Base-by-base conservation (phyloP, 2,797 vertebrate species). In the Champsocephalus esox region DNA sequence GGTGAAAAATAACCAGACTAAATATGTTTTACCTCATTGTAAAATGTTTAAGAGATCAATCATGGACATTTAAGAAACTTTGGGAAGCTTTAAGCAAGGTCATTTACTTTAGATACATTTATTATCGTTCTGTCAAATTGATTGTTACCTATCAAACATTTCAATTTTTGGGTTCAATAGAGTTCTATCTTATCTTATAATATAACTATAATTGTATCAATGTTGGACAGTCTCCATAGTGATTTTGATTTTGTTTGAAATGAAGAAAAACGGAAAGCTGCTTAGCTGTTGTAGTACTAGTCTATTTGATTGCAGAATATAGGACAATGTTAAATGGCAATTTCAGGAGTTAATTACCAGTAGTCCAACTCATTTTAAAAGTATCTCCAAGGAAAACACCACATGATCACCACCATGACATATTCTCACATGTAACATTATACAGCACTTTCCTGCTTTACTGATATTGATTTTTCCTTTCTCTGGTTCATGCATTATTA, bases 331-430 rank as follows among this genome's bases (percentile, higher is more conserved):
- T 49, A 10, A 52, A 54, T 8, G 38, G 32, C 19, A 38, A 32
- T 45, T 44, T 44, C 5, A 13, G 3, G 28, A 3, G 45, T 41
- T 17, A 38, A 11, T 51, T 34, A 75, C 1, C 0, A 21, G 19
- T 4, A 5, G 24, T 66, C 38, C 1, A 19, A 3, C 38, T 69
- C 11, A 19, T 71, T 65, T 59, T 19, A 24, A 76, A 66, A 38
- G 28, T 3, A 38, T 50, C 65, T 2, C 3, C 51, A 74, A 64
- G 38, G 49, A 41, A 19, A 41, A 66, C 96, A 90, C 96, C 95
- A 86, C 95, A 95, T 87, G 95, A 97, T 38, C 34, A 9, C 34
- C 34, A 38, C 34, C 28, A 38, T 38, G 48, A 96, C 96, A 68
- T 96, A 95, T 82, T 95, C 61, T 79, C 46, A 77, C 70, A 75